These are phyloP conservation scores for Paedocypris sp. DNA, from an alignment of 2,113 vertebrate genomes.

Conservation along the genomic window DNA sequence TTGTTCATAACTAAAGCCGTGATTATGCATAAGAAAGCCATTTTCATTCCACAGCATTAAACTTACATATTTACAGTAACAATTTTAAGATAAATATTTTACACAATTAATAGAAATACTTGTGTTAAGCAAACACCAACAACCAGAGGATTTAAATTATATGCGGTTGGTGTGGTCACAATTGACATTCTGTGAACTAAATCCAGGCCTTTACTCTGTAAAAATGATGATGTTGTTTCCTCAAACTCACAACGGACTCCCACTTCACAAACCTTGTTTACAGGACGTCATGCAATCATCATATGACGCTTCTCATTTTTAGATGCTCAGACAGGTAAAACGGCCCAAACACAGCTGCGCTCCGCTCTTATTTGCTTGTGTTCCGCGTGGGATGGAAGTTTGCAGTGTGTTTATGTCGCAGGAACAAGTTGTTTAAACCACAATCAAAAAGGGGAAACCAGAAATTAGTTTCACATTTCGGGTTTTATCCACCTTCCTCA, in stretches of 20 bases:
- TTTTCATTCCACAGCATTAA: too few relatives aligned
- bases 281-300: neutral
- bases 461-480: constrained; percentile 58
- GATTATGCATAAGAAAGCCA: too few relatives aligned
- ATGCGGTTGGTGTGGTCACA: too few relatives aligned
- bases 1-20: too few relatives aligned
- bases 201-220: neutral
- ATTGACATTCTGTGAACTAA: too few relatives aligned
- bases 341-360: neutral
- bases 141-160: too few relatives aligned
- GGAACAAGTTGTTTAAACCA: constrained; percentile 48
- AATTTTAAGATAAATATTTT: too few relatives aligned
- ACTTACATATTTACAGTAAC: too few relatives aligned
- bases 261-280: constrained; percentile 18
- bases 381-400: constrained; percentile 3
- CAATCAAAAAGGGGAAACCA: constrained; percentile 59
- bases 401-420: neutral
- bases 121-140: too few relatives aligned
- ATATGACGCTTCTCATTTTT: neutral
- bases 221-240: neutral
- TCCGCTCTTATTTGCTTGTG: neutral
- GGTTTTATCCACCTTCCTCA: constrained; percentile 38
- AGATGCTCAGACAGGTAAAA: constrained; percentile 3
- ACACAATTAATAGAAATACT: too few relatives aligned
- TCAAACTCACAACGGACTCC: neutral